Percentiles rank a stretch among this genome's conserved stretches.
These are phyloP conservation scores for Chaenodraco wilsoni DNA, from an alignment of 2,797 vertebrate genomes.

Conservation along the genomic window DNA sequence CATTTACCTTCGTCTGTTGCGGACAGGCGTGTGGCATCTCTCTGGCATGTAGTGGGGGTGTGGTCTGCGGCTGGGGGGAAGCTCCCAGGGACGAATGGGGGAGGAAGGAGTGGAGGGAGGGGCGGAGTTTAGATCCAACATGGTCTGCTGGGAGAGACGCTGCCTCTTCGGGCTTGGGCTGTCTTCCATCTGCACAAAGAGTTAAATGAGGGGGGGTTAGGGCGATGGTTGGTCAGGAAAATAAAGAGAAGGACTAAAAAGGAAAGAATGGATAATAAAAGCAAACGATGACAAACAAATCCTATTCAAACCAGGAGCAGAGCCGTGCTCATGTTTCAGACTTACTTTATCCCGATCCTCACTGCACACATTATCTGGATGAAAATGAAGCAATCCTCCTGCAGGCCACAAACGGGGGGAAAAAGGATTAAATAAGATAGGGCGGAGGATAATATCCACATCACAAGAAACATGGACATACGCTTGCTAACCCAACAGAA, in stretches of 20 bases:
- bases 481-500: conserved; percentile 37
- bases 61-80: conserved; percentile 93
- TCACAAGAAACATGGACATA: conserved; percentile 61
- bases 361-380: conserved; percentile 78
- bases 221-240: conserved; percentile 7
- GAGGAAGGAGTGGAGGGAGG: conserved; percentile 94
- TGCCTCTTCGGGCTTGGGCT: conserved; percentile 97
- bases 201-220: conserved; percentile 12
- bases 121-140: conserved; percentile 91
- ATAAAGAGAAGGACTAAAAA: conserved; percentile 14
- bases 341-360: conserved; percentile 83
- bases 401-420: conserved; percentile 50
- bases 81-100: conserved; percentile 98
- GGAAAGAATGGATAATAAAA: conserved; percentile 4
- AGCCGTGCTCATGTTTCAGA: conserved; percentile 57
- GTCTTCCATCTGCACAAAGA: conserved; percentile 89
- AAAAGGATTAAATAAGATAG: conserved; percentile 32
- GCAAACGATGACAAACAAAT: conserved; percentile 41
- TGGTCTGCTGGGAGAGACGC: conserved; percentile 93
- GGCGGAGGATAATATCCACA: conserved; percentile 58
- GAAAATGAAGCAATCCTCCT: conserved; percentile 82
- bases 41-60: conserved; percentile 95
- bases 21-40: conserved; percentile 95
- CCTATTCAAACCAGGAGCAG: conserved; percentile 52
- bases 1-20: conserved; percentile 93